Evolutionary conservation across 1,140 invertebrate genomes (phyloP), one percentile per base, ranked within the genome.

Genomic region (Latrodectus geometricus): DNA sequence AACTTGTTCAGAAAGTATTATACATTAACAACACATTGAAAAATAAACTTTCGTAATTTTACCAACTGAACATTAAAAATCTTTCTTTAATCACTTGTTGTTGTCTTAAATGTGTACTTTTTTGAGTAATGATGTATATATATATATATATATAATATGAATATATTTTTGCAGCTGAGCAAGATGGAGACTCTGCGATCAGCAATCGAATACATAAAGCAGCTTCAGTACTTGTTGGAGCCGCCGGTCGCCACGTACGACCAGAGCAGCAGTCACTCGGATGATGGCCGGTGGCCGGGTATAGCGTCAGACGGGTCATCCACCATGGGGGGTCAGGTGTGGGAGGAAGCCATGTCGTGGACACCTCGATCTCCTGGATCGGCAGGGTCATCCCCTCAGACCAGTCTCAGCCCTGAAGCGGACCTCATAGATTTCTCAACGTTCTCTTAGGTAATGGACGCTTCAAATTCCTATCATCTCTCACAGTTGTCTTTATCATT

Each of bases 111-210:
- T n/a, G n/a, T n/a, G n/a, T n/a, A n/a, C n/a, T n/a, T n/a, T n/a
- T n/a, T n/a, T n/a, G n/a, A n/a, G n/a, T n/a, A n/a, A n/a, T n/a
- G n/a, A n/a, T n/a, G n/a, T n/a, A n/a, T n/a, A n/a, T n/a, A n/a
- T n/a, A n/a, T n/a, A n/a, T n/a, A n/a, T n/a, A n/a, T n/a, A n/a
- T n/a, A n/a, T n/a, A n/a, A n/a, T n/a, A n/a, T n/a, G n/a, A n/a
- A n/a, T n/a, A n/a, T n/a, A n/a, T 35, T 66, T 56, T 48, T 97
- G 90, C 96, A 98, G 90, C 91, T 98, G 14, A 97, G 96, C 88
- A 98, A 98, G 92, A 97, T 98, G 21, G 97, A 98, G 91, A 98
- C 97, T 0, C 90, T 98, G 52, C 93, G 96, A 86, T 96, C 97
- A 93, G 97, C 97, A 9, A 96, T 98, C 0, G 96, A 97, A 89